Evolutionary conservation across 2,113 vertebrate genomes (phyloP), one percentile per base, ranked within the genome.

Genomic region (Piprites chloris): DNA sequence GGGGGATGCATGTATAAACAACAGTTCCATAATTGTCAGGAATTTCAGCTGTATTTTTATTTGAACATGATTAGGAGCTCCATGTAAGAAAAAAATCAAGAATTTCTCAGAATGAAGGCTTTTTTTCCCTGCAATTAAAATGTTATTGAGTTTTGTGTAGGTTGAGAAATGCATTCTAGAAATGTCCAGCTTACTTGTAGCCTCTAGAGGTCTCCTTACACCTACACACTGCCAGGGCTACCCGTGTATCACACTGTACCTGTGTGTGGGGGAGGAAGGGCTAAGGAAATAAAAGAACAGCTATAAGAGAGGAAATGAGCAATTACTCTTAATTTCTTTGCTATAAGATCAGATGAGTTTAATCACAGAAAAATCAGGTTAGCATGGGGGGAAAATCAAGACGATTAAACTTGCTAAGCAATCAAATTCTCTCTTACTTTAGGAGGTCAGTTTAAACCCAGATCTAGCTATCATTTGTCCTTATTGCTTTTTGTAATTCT

Each of bases 141-240:
- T 35, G 23, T 55, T 41, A 9, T 30, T 37, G 62, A 39, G 67
- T 83, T 93, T 73, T 78, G 4, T 33, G 20, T 32, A 27, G 33
- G 19, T 35, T 32, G 62, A 65, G 49, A 88, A 73, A 35, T 41
- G 41, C 20, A 1, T 59, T 86, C 32, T 89, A 71, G 56, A 58
- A 86, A 19, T 14, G 39, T 82, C 58, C 55, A 5, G 5, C 18
- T 83, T 59, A 19, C 47, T 68, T 90, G 58, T 59, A 55, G 71
- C 95, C 96, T 97, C 91, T 93, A 97, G 95, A 95, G 87, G 96
- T 94, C 95, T 89, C 72, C 62, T 92, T 68, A 18, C 39, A 61
- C 96, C 85, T 84, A 52, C 46, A 27, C 55, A 85, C 39, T 11
- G 44, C 14, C 32, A 26, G 27, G 23, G 53, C 88, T 62, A 30